Percentiles rank a stretch among this genome's conserved stretches.
Evolutionary conservation across 1,140 invertebrate genomes (phyloP).

Genomic region (Metopolophium dirhodum): DNA sequence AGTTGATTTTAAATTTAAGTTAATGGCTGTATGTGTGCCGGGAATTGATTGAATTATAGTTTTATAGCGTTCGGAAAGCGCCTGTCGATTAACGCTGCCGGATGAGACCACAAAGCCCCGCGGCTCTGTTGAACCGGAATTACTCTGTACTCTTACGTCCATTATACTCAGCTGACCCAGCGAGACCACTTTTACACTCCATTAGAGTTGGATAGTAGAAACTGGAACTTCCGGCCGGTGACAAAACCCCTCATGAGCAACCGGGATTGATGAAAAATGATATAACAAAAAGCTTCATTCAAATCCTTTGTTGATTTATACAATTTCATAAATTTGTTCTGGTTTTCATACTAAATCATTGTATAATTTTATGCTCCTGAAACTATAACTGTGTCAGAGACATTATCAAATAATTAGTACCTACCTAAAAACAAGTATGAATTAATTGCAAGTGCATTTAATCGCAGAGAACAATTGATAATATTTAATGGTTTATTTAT

Average conservation of each 20-base stretch:
- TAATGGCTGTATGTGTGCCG: background rate
- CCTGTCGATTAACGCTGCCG: constrained; percentile 30
- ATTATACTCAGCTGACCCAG: background rate
- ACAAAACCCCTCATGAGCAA: background rate
- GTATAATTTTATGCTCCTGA: background rate
- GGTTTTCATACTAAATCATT: background rate
- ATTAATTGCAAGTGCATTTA: background rate
- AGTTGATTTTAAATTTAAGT: background rate
- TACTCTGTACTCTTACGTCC: constrained; percentile 25
- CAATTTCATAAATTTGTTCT: constrained; percentile 5
- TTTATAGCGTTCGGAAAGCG: constrained; percentile 20
- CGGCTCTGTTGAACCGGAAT: constrained; percentile 23
- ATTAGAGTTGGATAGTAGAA: constrained; percentile 18
- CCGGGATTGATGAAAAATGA: constrained; percentile 5
- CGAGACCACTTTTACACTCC: constrained; percentile 13
- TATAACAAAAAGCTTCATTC: background rate
- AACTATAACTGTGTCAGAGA: background rate
- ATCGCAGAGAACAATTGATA: background rate
- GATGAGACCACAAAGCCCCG: constrained; percentile 22
- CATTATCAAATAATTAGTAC: background rate
- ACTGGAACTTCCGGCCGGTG: constrained; percentile 17
- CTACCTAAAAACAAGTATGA: background rate
- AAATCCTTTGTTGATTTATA: background rate
- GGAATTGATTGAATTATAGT: constrained; percentile 7
- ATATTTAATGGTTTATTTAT: background rate